Evolutionary conservation across 2,888 invertebrate genomes (phyloP), one percentile per base, ranked within the genome.

Genomic region (Amiota mariae): DNA sequence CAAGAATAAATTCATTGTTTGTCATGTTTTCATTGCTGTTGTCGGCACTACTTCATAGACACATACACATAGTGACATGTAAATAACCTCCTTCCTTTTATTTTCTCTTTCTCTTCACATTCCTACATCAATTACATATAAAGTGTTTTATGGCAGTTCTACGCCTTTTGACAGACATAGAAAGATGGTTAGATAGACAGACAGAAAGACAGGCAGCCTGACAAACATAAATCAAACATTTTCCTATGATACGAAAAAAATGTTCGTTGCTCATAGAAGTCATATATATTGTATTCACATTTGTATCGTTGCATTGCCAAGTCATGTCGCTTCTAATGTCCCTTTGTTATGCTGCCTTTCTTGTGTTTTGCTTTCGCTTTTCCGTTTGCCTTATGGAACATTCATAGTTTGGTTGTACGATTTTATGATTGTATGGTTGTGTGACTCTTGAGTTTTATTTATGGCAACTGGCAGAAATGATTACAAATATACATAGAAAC

Each of bases 201-300:
- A 54, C 6, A 54, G 11, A 18, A 61, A 20, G n/a, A 36, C 24
- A 63, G 63, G 18, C 63, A 36, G 63, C 24, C 84, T 82, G 79
- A 83, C 85, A 85, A 79, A 84, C 83, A 84, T 84, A 84, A 84
- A 84, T 84, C 85, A 84, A 85, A 84, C 85, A 84, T 85, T 84
- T 36, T 84, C 82, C 85, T 85, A 85, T 85, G 84, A 82, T 85
- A 78, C 84, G 81, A 84, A 84, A 84, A 81, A 85, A 84, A 85
- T 84, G n/a, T 84, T 84, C 83, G 83, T 46, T 63, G 15, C 11
- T 59, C 57, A 18, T 59, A 15, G 15, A 10, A n/a, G n/a, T 57
- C 57, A 10, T 57, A 10, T 57, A 10, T n/a, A 9, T 15, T 15
- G 9, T 10, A 15, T 4, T 57, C 15, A 15, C 9, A 10, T 10